Evolutionary conservation across 2,113 vertebrate species (phyloP), one percentile per base, ranked within the genome.

Genomic region (Collichthys lucidus): DNA sequence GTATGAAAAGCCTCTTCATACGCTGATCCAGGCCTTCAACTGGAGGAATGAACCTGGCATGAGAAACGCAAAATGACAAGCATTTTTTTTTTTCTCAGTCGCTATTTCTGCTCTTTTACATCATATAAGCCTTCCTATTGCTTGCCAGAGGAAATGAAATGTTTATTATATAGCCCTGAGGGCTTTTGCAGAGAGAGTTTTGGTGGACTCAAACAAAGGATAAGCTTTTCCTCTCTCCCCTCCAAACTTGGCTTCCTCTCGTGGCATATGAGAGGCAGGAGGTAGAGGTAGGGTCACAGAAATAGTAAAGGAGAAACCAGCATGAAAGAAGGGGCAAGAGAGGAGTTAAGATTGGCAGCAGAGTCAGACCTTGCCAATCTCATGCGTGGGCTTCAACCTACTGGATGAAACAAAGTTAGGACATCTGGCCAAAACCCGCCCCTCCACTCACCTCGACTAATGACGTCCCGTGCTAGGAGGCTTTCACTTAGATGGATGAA

Each of bases 141-240:
- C 91, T 90, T 88, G 89, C 86, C 88, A 93, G 89, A 93, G 94
- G 94, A 95, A 95, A 95, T 95, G 59, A 95, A 95, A 95, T 93
- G 93, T 95, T 95, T 94, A 92, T 94, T 91, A 91, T 93, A 78
- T 76, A 86, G 76, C 87, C 92, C 91, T 50, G 47, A 70, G 82
- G 92, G 82, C 80, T 90, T 89, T 84, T 70, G 85, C 82, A 72
- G 74, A 81, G 79, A 77, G 65, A 70, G 47, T 80, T 85, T 86
- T 77, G 73, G 77, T 83, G 83, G 88, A 92, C 79, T 90, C 87
- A 85, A 87, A 88, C 80, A 88, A 91, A 87, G 88, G 89, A 89
- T 86, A 84, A 86, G 77, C 74, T 80, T 92, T 88, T 84, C 72
- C 77, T 67, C 82, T 72, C 70, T 84, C 53, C 66, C 49, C 73